Conservation (phyloP, 64 coral and sea anemone genomes). For the Pachyseris speciosa region DNA sequence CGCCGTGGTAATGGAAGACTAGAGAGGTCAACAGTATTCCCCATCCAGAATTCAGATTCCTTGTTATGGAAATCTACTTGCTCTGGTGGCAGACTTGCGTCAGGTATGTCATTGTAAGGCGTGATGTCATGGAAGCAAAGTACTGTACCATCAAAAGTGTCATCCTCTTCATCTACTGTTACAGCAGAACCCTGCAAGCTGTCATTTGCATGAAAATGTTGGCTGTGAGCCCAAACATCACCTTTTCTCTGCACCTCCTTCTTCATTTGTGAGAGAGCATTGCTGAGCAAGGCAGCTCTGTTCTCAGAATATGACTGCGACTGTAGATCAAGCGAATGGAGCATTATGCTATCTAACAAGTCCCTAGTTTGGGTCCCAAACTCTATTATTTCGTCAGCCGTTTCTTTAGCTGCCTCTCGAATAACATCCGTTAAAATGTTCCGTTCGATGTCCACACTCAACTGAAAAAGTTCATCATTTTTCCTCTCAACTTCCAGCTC, state of each 20-base stretch:
- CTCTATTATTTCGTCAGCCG: constrained; percentile 20
- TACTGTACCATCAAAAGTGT: constrained; percentile 82
- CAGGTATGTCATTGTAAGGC: constrained; percentile 58
- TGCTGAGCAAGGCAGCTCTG: constrained; percentile 33
- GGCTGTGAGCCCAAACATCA: constrained; percentile 66
- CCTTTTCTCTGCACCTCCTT: constrained; percentile 69
- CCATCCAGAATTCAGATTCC: constrained; percentile 84
- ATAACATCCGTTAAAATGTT: constrained; percentile 28
- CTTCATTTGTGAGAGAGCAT: constrained; percentile 54
- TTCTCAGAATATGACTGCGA: constrained; percentile 16
- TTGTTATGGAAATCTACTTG: constrained; percentile 66
- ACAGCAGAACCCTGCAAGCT: not conserved
- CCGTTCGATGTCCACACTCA: constrained; percentile 13
- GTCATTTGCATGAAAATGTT: constrained; percentile 34
- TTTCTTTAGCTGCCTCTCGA: constrained; percentile 1
- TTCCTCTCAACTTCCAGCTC: constrained; percentile 61
- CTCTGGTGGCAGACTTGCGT: constrained; percentile 31
- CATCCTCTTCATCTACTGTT: constrained; percentile 44
- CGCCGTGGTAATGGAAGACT: constrained; percentile 71
- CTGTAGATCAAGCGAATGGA: not conserved
- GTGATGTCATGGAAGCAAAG: constrained; percentile 69
- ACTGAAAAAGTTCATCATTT: not conserved
- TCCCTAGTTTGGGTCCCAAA: constrained; percentile 64
- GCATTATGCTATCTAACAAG: constrained; percentile 44
- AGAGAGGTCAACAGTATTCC: constrained; percentile 32